Percentiles rank a stretch among this genome's conserved stretches.
Conservation (phyloP, 2,797 vertebrate species). For the Antrozous pallidus region DNA sequence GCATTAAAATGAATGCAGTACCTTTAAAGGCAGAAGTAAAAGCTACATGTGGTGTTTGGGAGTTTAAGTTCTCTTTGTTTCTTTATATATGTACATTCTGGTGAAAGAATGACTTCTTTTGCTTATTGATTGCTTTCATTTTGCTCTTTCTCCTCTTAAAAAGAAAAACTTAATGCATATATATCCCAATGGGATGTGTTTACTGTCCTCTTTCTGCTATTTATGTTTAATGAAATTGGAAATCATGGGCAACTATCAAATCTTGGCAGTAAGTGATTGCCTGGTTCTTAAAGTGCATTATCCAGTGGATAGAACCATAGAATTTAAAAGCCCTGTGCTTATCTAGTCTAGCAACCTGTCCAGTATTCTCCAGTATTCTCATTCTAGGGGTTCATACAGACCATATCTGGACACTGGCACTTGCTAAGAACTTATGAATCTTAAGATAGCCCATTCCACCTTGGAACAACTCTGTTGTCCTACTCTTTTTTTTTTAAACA, state of each 20-base stretch:
- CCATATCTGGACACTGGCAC: neutral
- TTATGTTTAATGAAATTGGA: neutral
- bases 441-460: neutral
- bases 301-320: neutral
- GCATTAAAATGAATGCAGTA: neutral
- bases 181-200: neutral
- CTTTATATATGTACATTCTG: neutral
- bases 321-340: neutral
- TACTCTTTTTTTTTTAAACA: no score
- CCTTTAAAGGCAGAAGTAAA: constrained; percentile 16
- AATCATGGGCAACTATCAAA: constrained; percentile 1
- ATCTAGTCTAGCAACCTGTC: neutral
- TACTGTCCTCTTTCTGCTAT: neutral
- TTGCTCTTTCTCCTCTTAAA: neutral
- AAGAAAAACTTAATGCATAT: neutral
- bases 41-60: neutral
- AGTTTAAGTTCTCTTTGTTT: neutral
- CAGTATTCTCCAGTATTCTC: neutral
- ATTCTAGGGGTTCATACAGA: neutral
- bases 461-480: neutral
- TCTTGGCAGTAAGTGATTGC: neutral
- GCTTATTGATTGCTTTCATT: neutral
- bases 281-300: neutral
- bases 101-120: neutral
- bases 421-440: neutral